Percentiles rank a stretch among this genome's conserved stretches.
These are phyloP conservation scores for Ephestia elutella DNA, from an alignment of 1,140 invertebrate species.

Conservation along the genomic window DNA sequence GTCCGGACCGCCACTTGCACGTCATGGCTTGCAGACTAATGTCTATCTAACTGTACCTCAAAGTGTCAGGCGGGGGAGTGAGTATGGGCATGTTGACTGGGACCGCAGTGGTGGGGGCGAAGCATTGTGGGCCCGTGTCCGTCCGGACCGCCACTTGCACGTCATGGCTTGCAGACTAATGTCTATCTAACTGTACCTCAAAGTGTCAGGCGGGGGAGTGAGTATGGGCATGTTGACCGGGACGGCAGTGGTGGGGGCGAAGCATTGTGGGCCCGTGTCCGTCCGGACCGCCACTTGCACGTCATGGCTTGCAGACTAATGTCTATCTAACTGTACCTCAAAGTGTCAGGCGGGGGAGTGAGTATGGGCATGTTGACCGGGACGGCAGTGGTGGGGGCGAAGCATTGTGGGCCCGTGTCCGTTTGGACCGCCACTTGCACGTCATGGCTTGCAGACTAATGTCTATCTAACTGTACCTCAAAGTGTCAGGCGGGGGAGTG, in stretches of 20 bases:
- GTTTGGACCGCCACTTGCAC: conserved; percentile 81
- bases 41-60: too few relatives aligned
- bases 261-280: too few relatives aligned
- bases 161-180: conserved; percentile 89
- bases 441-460: conserved; percentile 88
- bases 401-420: conserved; percentile 37
- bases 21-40: conserved; percentile 33
- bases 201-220: too few relatives aligned
- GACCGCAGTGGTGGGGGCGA: conserved; percentile 73
- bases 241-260: too few relatives aligned
- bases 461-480: too few relatives aligned
- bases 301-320: conserved; percentile 33
- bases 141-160: conserved; percentile 81
- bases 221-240: too few relatives aligned
- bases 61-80: conserved; percentile 76
- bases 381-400: conserved; percentile 73
- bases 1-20: too few relatives aligned
- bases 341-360: conserved; percentile 76
- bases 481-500: conserved; percentile 76
- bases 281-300: too few relatives aligned
- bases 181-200: too few relatives aligned
- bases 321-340: too few relatives aligned
- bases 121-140: conserved; percentile 37
- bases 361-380: conserved; percentile 80
- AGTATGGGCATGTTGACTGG: conserved; percentile 80